Conservation (phyloP, 35 echinoderm and acorn worm genomes). For the Lytechinus pictus region DNA sequence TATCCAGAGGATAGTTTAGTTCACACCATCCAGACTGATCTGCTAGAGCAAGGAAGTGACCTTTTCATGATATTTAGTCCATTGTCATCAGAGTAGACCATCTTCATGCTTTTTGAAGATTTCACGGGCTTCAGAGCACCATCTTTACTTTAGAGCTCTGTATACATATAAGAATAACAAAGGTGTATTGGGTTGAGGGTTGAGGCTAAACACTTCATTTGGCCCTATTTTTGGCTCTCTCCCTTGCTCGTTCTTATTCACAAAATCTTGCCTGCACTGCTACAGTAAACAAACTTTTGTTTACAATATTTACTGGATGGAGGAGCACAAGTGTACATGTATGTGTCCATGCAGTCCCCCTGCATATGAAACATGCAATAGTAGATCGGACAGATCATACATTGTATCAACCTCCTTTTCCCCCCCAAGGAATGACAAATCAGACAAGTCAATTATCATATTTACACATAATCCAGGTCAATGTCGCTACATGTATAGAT, state of each 20-base stretch:
- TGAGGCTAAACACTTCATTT: no score
- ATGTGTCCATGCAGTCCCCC: neutral
- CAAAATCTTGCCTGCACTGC: neutral
- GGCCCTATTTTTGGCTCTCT: no score
- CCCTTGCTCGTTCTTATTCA: neutral
- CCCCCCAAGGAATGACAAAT: no score
- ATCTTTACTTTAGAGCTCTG: neutral
- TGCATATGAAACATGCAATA: neutral
- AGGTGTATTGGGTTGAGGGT: neutral
- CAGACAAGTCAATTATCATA: no score
- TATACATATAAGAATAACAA: neutral
- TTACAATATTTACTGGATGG: neutral
- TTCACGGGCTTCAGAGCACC: neutral
- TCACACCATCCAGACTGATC: neutral
- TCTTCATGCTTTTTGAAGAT: neutral
- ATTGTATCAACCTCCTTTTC: no score
- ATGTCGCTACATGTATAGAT: no score
- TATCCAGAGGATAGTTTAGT: neutral
- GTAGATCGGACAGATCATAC: neutral
- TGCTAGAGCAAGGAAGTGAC: neutral
- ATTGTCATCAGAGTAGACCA: neutral
- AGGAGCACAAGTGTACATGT: neutral
- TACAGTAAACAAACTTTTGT: neutral
- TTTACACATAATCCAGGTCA: no score
- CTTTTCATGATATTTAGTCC: neutral